Evolutionary conservation across 1,140 invertebrate genomes (phyloP), one percentile per base, ranked within the genome.

Genomic region (Drosophila lini): DNA sequence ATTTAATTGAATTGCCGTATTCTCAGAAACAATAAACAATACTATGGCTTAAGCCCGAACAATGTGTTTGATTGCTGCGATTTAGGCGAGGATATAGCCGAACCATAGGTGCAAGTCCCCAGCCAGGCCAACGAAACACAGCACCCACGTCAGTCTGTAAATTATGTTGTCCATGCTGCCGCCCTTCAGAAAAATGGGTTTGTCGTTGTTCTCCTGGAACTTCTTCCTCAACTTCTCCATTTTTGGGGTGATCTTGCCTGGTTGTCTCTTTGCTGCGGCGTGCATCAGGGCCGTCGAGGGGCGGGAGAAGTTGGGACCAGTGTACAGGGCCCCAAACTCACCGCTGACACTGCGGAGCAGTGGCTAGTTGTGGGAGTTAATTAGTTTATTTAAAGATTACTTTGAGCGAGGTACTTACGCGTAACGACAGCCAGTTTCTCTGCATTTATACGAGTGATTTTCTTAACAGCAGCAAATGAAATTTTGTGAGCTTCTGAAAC

Each of bases 111-210:
- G 41, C 1, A 80, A 3, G 48, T 80, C 69, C 2, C 84, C 84
- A 13, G 70, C 1, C 8, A 94, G 3, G 2, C 94, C 94, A 48
- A 93, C 8, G 8, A 78, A 59, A 69, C 93, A 92, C 0, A 92
- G 25, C 10, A 82, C 68, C 19, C 94, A 31, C 9, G 94, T 95
- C 3, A 92, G 31, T 4, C 80, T 86, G 69, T 93, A 95, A 0
- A 95, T 60, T 7, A 95, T 69, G 68, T 93, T 93, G 79, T 96
- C 95, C n/a, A 80, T 74, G 3, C 89, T 40, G 5, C 95, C 95
- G 22, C 93, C 92, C 89, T 95, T 96, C 28, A 95, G 81, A 79
- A 94, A 94, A n/a, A 95, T 89, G 3, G 94, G 94, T 50, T 93
- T 81, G 15, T 93, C 94, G 90, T 95, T 94, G 13, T 90, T 74